These are phyloP conservation scores for Sminthurinus aureus DNA, from an alignment of 2,888 invertebrate genomes.

Conservation along the genomic window DNA sequence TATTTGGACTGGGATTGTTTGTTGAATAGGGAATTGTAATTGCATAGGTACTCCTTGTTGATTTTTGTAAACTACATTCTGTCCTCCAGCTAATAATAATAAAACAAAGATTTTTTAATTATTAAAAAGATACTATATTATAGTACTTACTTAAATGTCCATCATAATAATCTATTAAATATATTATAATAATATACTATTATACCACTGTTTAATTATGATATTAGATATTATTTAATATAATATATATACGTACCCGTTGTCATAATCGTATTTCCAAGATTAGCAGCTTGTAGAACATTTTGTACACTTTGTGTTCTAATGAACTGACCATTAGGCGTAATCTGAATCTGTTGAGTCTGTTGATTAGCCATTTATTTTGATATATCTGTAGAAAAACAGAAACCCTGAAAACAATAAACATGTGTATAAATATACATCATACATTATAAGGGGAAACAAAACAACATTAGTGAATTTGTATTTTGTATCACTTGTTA, in stretches of 20 bases:
- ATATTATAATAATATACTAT: no score
- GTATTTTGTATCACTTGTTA: no score
- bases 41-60: conserved; percentile 67
- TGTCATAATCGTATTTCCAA: conserved; percentile 51
- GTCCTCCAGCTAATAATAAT: conserved; percentile 65
- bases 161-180: no score
- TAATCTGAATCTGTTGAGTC: conserved; percentile 57
- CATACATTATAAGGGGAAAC: no score
- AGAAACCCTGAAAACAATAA: no score
- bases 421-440: no score
- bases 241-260: conserved; percentile 44
- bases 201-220: no score
- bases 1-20: conserved; percentile 89
- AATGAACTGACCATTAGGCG: conserved; percentile 57
- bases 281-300: conserved; percentile 55
- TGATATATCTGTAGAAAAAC: no score
- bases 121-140: conserved; percentile 6
- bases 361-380: conserved; percentile 57
- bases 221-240: background rate
- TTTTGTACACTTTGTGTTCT: conserved; percentile 58
- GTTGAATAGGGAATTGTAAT: conserved; percentile 75
- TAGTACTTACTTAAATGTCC: no score
- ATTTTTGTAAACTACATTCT: conserved; percentile 76
- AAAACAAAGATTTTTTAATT: conserved; percentile 6
- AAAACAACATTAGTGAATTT: no score